Percentiles rank a stretch among this genome's conserved stretches.
phyloP scores from a whole-genome alignment of 23 tunicate genomes.

The Diplosoma virens region DNA sequence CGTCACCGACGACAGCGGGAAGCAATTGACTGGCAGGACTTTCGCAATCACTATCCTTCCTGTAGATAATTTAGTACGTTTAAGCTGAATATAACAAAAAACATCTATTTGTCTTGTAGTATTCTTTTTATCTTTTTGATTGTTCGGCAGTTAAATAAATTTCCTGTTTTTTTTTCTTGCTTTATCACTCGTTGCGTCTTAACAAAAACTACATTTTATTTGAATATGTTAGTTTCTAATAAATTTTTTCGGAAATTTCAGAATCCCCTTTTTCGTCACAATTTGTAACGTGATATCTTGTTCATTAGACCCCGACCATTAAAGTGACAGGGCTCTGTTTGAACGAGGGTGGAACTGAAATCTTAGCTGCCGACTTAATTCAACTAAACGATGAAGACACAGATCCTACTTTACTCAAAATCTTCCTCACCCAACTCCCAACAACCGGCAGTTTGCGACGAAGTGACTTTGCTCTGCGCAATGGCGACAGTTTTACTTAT shows the following conservation, averaged over 20 bases:
- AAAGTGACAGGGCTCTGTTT: constrained; percentile 28
- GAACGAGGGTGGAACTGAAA: constrained; percentile 62
- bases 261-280: no score
- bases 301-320: constrained; percentile 68
- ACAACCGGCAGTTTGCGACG: constrained; percentile 27
- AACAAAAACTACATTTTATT: no score
- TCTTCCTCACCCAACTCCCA: constrained; percentile 43
- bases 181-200: no score
- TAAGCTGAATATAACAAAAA: no score
- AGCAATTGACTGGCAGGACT: constrained; percentile 3
- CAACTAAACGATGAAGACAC: constrained; percentile 56
- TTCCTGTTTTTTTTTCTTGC: no score
- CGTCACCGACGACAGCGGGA: constrained; percentile 57
- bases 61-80: constrained; percentile 72
- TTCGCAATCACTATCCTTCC: constrained; percentile 82
- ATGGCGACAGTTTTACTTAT: constrained; percentile 50
- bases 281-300: no score
- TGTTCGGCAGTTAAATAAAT: no score
- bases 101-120: no score
- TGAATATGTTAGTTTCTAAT: no score
- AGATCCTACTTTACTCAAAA: neutral
- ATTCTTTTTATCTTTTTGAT: no score
- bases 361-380: constrained; percentile 29
- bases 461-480: neutral
- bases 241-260: no score